Evolutionary conservation across 1,140 invertebrate species (phyloP).

Genomic region (Eriocheir sinensis): DNA sequence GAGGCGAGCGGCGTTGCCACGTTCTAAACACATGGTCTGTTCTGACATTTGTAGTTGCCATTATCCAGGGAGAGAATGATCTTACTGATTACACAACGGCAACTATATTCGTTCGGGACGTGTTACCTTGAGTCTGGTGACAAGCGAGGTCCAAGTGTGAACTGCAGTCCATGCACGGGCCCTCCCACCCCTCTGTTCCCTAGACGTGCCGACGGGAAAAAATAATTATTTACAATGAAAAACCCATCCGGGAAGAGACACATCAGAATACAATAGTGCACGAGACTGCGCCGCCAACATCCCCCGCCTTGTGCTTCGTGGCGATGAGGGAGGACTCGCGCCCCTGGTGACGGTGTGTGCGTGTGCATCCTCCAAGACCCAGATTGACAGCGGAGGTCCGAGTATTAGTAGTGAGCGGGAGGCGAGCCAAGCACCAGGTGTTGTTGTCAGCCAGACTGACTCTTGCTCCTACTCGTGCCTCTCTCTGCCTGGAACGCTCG

Average conservation of each 20-base stretch:
- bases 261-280: conserved; percentile 12
- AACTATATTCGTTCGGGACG: background rate
- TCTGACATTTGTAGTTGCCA: conserved; percentile 55
- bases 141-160: background rate
- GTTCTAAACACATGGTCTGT: conserved; percentile 63
- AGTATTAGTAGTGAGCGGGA: conserved; percentile 61
- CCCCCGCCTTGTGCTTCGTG: background rate
- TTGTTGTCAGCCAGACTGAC: background rate
- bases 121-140: background rate
- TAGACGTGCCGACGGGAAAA: background rate
- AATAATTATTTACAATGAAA: conserved; percentile 19
- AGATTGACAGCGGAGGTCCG: conserved; percentile 37
- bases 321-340: background rate
- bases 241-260: conserved; percentile 20
- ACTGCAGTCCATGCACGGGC: background rate
- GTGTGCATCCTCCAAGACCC: background rate
- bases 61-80: conserved; percentile 42
- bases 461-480: background rate
- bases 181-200: background rate
- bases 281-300: background rate
- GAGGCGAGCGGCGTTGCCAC: conserved; percentile 70
- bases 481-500: background rate
- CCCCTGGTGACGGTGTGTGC: background rate
- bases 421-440: conserved; percentile 49
- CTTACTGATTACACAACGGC: conserved; percentile 57